Conservation (phyloP, 2,113 vertebrate genomes). For the Picathartes gymnocephalus region DNA sequence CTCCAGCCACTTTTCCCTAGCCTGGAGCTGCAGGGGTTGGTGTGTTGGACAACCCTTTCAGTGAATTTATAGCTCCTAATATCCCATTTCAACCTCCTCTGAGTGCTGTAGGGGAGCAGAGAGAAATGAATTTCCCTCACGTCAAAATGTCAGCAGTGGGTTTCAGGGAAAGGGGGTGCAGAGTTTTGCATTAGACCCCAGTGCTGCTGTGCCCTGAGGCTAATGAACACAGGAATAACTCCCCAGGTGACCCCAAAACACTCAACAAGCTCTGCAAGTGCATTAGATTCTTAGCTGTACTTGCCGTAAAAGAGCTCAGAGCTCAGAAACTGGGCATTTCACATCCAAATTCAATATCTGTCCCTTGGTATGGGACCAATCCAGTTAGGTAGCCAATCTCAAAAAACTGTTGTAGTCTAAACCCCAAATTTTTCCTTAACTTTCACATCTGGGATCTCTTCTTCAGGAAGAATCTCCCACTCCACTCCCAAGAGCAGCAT, state of each 20-base stretch:
- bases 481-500: neutral
- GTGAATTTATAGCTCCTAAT: neutral
- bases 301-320: neutral
- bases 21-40: neutral
- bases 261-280: neutral
- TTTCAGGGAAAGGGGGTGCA: too few species aligned
- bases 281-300: rapidly evolving
- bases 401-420: neutral
- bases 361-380: neutral
- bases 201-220: neutral
- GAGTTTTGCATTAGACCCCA: neutral
- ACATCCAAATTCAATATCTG: neutral
- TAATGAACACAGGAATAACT: rapidly evolving
- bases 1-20: neutral
- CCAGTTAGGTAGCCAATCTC: neutral
- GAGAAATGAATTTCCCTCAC: neutral
- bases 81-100: neutral
- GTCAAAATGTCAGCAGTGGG: neutral
- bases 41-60: neutral
- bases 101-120: neutral
- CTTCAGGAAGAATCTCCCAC: neutral
- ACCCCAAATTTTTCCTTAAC: neutral
- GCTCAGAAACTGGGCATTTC: neutral
- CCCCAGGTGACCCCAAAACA: neutral
- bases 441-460: neutral